A percentile compares a stretch with the other conserved stretches of the same genome.
phyloP scores from a whole-genome alignment of 53 echinoderm and acorn worm species.

The Echinometra lucunter region DNA sequence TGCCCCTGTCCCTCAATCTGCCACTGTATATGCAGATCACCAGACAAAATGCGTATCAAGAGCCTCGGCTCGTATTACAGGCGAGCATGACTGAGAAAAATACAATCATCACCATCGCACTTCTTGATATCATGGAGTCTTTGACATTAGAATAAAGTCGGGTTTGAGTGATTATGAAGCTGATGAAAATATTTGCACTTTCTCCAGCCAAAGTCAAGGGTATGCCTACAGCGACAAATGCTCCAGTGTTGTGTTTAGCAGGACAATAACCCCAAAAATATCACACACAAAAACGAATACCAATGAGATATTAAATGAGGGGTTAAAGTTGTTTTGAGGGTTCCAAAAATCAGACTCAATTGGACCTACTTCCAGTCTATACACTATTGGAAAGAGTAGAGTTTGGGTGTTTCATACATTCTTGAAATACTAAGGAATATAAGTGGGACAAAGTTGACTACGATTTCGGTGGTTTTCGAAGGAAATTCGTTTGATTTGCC shows the following conservation, averaged over 20 bases:
- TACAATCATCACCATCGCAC: not conserved
- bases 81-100: too few relatives aligned
- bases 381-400: not conserved
- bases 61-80: not conserved
- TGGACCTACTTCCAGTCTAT: not conserved
- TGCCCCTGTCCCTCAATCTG: not conserved
- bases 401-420: not conserved
- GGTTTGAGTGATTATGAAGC: not conserved
- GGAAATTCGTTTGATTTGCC: constrained; percentile 61
- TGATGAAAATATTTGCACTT: not conserved
- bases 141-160: not conserved
- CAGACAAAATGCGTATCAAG: not conserved
- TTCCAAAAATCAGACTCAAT: not conserved
- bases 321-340: not conserved
- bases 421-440: not conserved
- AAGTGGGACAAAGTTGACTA: constrained; percentile 59
- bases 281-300: not conserved
- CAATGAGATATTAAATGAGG: not conserved
- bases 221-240: not conserved
- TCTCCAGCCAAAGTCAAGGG: not conserved
- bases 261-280: constrained; percentile 40
- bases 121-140: not conserved
- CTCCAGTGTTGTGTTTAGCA: not conserved
- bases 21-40: not conserved
- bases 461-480: constrained; percentile 57